Conservation (phyloP, 1,140 invertebrate species). For the Pachypeltis micranthus region DNA sequence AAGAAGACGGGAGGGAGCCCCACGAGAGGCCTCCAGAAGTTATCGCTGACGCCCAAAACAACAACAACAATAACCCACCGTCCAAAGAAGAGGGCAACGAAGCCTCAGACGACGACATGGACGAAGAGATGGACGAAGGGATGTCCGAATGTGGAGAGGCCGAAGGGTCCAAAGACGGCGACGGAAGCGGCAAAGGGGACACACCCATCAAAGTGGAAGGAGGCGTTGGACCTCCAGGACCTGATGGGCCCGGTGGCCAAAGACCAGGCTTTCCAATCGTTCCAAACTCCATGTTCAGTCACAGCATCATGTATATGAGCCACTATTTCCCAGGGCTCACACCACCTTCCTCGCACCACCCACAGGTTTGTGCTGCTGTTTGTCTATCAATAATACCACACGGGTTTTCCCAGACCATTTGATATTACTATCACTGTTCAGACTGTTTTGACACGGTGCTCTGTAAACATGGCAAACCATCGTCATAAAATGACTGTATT, state of each 20-base stretch:
- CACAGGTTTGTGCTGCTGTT: not conserved
- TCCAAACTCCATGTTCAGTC: slow-evolving; percentile 60
- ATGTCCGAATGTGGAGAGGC: slow-evolving; percentile 37
- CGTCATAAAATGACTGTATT: too few species aligned
- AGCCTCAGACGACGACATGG: slow-evolving; percentile 49
- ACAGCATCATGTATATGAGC: slow-evolving; percentile 83
- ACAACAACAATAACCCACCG: slow-evolving; percentile 23
- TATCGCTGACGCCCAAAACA: slow-evolving; percentile 17
- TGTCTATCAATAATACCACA: too few species aligned
- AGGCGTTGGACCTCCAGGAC: slow-evolving; percentile 26
- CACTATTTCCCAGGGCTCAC: slow-evolving; percentile 59
- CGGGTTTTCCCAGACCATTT: too few species aligned
- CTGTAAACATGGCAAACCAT: too few species aligned
- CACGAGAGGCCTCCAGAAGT: slow-evolving; percentile 4
- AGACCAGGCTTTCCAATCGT: slow-evolving; percentile 57
- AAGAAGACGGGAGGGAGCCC: slow-evolving; percentile 19
- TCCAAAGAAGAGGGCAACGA: slow-evolving; percentile 44
- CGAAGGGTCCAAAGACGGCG: slow-evolving; percentile 18
- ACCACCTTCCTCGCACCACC: slow-evolving; percentile 39
- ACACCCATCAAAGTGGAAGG: slow-evolving; percentile 33
- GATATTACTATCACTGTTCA: too few species aligned
- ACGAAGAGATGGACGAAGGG: slow-evolving; percentile 39
- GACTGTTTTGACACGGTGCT: too few species aligned
- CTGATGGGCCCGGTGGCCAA: slow-evolving; percentile 37
- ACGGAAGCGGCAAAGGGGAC: slow-evolving; percentile 17